Conservation (phyloP, 2,888 invertebrate genomes). For the Tipula helvola region DNA sequence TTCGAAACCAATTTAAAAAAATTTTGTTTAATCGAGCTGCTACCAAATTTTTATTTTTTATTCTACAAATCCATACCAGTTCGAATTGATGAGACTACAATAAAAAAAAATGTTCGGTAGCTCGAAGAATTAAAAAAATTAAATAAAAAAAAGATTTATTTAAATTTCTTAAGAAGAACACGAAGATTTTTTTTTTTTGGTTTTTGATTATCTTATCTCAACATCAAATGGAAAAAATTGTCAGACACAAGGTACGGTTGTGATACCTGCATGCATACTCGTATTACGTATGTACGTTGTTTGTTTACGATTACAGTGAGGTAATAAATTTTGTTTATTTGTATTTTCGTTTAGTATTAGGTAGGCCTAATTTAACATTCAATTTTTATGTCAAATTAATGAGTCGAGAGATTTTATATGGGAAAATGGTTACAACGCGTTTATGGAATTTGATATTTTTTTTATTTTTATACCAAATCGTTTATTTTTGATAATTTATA, state of each 20-base stretch:
- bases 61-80: background rate
- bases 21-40: background rate
- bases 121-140: background rate
- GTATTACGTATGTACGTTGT: background rate
- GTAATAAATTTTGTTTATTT: background rate
- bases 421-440: background rate
- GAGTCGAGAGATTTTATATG: background rate
- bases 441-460: background rate
- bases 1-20: background rate
- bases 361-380: background rate
- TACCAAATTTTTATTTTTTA: background rate
- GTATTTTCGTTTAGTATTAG: background rate
- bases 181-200: background rate
- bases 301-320: background rate
- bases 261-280: background rate
- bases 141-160: background rate
- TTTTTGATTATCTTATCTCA: background rate
- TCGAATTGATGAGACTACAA: background rate
- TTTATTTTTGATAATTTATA: background rate
- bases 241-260: background rate
- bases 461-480: background rate
- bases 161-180: background rate
- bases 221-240: background rate
- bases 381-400: background rate
- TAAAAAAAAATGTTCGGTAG: background rate